phyloP scores from a whole-genome alignment of 2,113 vertebrate species.

The Plotosus lineatus region DNA sequence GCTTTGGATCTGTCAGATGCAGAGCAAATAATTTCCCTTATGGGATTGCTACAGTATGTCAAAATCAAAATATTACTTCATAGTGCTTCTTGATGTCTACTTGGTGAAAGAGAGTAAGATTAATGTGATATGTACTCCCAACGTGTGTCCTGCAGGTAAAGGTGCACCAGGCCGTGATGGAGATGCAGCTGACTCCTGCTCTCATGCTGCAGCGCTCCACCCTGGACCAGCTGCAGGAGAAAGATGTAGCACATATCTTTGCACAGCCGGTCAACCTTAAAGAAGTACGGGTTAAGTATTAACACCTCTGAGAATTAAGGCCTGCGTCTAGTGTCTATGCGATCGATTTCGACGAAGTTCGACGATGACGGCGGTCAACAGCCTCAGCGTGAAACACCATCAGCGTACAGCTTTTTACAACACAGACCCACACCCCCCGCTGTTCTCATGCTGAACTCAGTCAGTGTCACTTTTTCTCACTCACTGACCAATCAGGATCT shows the following conservation, averaged over 20 bases:
- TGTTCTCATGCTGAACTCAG: no score
- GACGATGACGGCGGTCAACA: no score
- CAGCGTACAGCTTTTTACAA: no score
- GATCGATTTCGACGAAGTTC: no score
- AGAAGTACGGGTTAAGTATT: slow-evolving; percentile 74
- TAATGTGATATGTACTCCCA: background rate
- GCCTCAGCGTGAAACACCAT: no score
- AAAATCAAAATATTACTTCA: background rate
- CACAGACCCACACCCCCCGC: no score
- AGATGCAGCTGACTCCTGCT: slow-evolving; percentile 89
- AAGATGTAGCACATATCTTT: slow-evolving; percentile 91
- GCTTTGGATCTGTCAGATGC: no score
- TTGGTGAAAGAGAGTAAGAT: background rate
- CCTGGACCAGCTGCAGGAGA: slow-evolving; percentile 92
- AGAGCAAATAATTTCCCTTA: no score
- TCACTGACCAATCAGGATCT: no score
- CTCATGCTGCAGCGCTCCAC: slow-evolving; percentile 87
- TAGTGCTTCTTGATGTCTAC: background rate
- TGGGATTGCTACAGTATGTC: no score
- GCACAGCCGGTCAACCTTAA: slow-evolving; percentile 86
- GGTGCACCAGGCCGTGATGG: slow-evolving; percentile 90
- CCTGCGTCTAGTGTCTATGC: no score
- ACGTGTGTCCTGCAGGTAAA: slow-evolving; percentile 77
- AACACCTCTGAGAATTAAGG: background rate
- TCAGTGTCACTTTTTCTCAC: no score